These are phyloP conservation scores for Paratrypauchen microcephalus DNA, from an alignment of 2,797 vertebrate species.

Conservation along the genomic window DNA sequence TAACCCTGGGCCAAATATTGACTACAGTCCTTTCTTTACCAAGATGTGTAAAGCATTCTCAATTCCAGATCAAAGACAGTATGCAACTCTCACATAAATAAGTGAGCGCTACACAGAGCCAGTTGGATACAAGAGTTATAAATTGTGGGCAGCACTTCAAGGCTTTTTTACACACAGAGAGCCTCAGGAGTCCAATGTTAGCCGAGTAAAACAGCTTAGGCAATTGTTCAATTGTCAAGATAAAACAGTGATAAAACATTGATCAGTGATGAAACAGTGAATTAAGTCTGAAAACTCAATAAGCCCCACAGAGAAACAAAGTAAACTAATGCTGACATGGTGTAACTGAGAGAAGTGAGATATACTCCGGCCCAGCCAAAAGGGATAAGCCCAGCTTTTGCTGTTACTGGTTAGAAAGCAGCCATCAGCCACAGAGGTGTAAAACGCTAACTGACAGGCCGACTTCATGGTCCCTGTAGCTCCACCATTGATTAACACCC, in stretches of 20 bases:
- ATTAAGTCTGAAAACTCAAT: slow-evolving; percentile 61
- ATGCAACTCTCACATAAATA: slow-evolving; percentile 58
- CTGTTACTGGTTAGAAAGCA: slow-evolving; percentile 29
- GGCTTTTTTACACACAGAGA: slow-evolving; percentile 48
- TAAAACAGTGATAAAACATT: slow-evolving; percentile 69
- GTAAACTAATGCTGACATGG: slow-evolving; percentile 52
- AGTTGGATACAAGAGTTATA: slow-evolving; percentile 57
- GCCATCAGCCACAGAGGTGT: slow-evolving; percentile 36
- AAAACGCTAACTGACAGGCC: slow-evolving; percentile 45
- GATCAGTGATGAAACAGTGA: slow-evolving; percentile 67
- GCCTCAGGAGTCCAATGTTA: slow-evolving; percentile 54
- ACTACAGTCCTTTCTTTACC: slow-evolving; percentile 62
- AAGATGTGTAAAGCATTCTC: slow-evolving; percentile 62
- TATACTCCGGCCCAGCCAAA: slow-evolving; percentile 23
- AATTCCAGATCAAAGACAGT: slow-evolving; percentile 66
- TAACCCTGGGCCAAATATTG: slow-evolving; percentile 75
- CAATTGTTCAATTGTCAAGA: slow-evolving; percentile 67
- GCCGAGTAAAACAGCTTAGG: slow-evolving; percentile 44
- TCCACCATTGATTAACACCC: slow-evolving; percentile 32
- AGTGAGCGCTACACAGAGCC: slow-evolving; percentile 40
- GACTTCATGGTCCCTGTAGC: slow-evolving; percentile 36
- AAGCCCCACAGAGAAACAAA: slow-evolving; percentile 37
- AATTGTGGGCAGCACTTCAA: slow-evolving; percentile 63
- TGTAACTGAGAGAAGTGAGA: slow-evolving; percentile 37
- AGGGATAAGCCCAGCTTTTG: slow-evolving; percentile 17